A percentile compares a stretch with the other conserved stretches of the same genome.
Evolutionary conservation across 2,888 invertebrate genomes (phyloP).

Genomic region (Rhagonycha fulva): DNA sequence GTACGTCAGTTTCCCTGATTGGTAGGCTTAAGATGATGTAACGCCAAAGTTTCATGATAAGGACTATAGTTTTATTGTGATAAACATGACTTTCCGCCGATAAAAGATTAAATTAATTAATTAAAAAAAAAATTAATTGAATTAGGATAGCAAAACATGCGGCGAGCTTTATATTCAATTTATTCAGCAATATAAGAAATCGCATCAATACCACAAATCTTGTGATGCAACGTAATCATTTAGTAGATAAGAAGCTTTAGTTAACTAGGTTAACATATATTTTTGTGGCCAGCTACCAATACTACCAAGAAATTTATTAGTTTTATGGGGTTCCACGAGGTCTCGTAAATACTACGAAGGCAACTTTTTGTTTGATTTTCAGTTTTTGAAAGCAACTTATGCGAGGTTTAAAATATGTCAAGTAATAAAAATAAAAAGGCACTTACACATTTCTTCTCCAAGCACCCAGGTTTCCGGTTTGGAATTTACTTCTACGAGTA

Average conservation of each 20-base stretch:
- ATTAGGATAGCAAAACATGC: no score
- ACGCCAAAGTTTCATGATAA: no score
- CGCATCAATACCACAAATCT: no score
- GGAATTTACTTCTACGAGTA: slow-evolving; percentile 91
- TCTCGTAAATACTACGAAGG: neutral
- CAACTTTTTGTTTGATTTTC: neutral
- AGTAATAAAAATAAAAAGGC: slow-evolving; percentile 23
- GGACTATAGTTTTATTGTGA: no score
- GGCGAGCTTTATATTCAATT: no score
- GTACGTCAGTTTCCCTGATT: no score
- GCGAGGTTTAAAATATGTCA: neutral
- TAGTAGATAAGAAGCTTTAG: neutral
- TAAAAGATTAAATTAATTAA: no score
- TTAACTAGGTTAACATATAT: neutral
- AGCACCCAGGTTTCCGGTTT: slow-evolving; percentile 92
- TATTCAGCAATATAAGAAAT: no score
- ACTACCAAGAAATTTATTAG: neutral
- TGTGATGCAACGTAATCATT: neutral
- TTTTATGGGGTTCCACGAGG: neutral
- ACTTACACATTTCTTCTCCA: slow-evolving; percentile 93
- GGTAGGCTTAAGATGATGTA: no score
- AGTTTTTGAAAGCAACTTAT: neutral
- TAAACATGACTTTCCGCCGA: no score
- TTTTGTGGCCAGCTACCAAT: no score
- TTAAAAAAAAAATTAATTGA: no score